Evolutionary conservation across 2,113 vertebrate species (phyloP).

Genomic region (Varanus salvator): DNA sequence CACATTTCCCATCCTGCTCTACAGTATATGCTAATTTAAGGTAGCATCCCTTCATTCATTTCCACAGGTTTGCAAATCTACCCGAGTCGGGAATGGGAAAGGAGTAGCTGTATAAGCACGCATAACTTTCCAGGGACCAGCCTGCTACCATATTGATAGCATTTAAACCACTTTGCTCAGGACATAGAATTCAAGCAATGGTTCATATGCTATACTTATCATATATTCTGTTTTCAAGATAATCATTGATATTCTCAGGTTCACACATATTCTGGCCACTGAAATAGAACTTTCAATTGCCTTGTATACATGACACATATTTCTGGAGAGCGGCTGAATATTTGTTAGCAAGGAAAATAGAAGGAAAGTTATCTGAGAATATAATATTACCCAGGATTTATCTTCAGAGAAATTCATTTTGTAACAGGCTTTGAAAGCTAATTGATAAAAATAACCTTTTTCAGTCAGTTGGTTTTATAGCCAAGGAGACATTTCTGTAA

Average conservation of each 20-base stretch:
- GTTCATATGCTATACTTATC: background rate
- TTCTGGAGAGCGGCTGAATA: background rate
- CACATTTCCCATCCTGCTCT: background rate
- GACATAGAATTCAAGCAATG: background rate
- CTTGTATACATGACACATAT: background rate
- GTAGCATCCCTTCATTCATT: background rate
- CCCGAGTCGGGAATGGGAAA: background rate
- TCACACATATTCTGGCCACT: background rate
- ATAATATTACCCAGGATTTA: constrained; percentile 24
- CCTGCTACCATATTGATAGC: background rate
- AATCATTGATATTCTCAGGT: constrained; percentile 7
- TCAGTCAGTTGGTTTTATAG: constrained; percentile 17
- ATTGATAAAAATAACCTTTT: constrained; percentile 40
- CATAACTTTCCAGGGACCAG: background rate
- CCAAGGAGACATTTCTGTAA: constrained; percentile 23
- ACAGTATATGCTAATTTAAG: background rate
- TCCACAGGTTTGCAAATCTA: background rate
- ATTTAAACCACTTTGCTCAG: background rate
- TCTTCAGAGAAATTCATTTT: constrained; percentile 32
- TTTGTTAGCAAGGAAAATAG: constrained; percentile 11
- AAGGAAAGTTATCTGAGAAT: constrained; percentile 31
- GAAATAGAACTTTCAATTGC: background rate
- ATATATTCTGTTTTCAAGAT: background rate
- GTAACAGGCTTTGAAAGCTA: constrained; percentile 7
- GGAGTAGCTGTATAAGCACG: background rate